Evolutionary conservation across 2,888 invertebrate species (phyloP).

Genomic region (Troides oblongomaculatus): DNA sequence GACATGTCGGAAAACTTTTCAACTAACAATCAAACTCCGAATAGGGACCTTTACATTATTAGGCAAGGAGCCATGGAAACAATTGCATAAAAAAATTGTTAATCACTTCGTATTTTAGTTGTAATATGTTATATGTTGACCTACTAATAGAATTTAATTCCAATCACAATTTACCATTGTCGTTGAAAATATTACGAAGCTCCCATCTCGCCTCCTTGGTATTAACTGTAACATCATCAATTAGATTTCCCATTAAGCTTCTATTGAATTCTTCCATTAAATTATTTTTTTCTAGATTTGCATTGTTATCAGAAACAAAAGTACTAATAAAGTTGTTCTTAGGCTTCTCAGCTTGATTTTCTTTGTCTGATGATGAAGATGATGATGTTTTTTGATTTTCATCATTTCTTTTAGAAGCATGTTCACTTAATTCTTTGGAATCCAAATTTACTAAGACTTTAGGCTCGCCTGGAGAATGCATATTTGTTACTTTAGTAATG

Average conservation of each 20-base stretch:
- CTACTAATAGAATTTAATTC: no score
- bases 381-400: conserved; percentile 48
- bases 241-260: conserved; percentile 73
- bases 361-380: conserved; percentile 50
- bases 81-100: no score
- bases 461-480: conserved; percentile 75
- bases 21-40: no score
- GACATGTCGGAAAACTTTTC: no score
- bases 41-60: no score
- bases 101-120: no score
- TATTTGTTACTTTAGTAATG: conserved; percentile 70
- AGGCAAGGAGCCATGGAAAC: no score
- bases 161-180: conserved; percentile 55
- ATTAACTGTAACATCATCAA: conserved; percentile 83
- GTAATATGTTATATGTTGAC: no score
- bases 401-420: conserved; percentile 57
- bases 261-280: conserved; percentile 73
- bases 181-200: conserved; percentile 82
- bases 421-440: conserved; percentile 72
- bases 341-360: conserved; percentile 53
- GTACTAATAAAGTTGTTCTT: conserved; percentile 40
- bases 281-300: conserved; percentile 63
- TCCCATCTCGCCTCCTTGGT: conserved; percentile 85
- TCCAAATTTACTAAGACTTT: conserved; percentile 73
- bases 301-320: conserved; percentile 49